Conservation (phyloP, 2,888 invertebrate species). For the Phoenoteleia sp. region DNA sequence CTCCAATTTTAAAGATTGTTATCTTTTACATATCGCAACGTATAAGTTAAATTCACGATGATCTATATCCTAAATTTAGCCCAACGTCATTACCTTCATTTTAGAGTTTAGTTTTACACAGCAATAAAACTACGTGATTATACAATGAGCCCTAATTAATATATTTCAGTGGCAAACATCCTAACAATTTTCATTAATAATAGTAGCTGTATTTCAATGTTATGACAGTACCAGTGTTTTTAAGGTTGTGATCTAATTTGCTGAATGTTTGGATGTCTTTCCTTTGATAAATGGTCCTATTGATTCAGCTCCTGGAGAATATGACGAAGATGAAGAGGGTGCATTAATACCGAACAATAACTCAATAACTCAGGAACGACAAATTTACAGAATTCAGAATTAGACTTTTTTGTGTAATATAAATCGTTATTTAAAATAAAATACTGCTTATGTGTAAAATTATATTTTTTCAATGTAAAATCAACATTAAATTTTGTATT, state of each 20-base stretch:
- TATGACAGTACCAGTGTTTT: constrained; percentile 36
- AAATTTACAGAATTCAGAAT: constrained; percentile 49
- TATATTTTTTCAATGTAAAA: no score
- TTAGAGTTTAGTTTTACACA: no score
- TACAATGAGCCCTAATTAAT: background rate
- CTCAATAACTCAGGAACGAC: constrained; percentile 57
- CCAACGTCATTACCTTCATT: no score
- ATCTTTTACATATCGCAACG: no score
- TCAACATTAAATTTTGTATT: no score
- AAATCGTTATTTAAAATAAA: no score
- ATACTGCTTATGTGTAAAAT: no score
- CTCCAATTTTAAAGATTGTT: no score
- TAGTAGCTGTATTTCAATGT: constrained; percentile 19
- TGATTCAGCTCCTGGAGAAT: constrained; percentile 28
- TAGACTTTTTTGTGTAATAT: constrained; percentile 32
- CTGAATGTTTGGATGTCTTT: constrained; percentile 58
- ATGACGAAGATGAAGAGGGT: constrained; percentile 64
- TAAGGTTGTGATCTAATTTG: constrained; percentile 53
- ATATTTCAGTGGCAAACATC: background rate
- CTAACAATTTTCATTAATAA: constrained; percentile 40
- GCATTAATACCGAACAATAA: constrained; percentile 67
- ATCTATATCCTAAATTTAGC: no score
- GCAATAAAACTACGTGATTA: no score
- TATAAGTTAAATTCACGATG: no score
- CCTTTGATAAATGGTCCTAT: constrained; percentile 62